Percentiles rank a stretch among this genome's conserved stretches.
Conservation (phyloP, 1,140 invertebrate species). For the Probaryconus sp. region DNA sequence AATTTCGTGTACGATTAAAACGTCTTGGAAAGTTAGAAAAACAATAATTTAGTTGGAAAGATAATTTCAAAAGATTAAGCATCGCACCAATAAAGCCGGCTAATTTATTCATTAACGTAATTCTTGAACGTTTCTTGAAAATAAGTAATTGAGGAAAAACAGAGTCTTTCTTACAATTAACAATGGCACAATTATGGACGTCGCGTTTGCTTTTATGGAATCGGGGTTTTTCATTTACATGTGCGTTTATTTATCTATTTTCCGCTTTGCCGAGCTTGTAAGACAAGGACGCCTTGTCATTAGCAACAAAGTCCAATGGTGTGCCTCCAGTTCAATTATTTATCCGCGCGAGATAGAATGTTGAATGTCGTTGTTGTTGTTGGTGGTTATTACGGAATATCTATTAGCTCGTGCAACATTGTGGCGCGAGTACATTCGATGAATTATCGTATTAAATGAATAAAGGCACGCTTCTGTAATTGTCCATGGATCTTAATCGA, state of each 20-base stretch:
- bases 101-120: slow-evolving; percentile 26
- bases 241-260: slow-evolving; percentile 29
- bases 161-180: background rate
- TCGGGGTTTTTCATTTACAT: slow-evolving; percentile 23
- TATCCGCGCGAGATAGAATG: slow-evolving; percentile 8
- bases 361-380: no score
- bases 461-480: slow-evolving; percentile 5
- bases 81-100: background rate
- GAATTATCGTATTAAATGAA: no score
- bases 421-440: background rate
- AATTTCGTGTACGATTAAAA: no score
- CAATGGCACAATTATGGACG: slow-evolving; percentile 3
- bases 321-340: slow-evolving; percentile 14
- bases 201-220: background rate
- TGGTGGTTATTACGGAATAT: slow-evolving; percentile 17
- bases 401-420: slow-evolving; percentile 9
- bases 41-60: no score
- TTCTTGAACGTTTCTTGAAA: slow-evolving; percentile 26
- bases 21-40: no score
- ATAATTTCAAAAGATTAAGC: no score
- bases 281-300: slow-evolving; percentile 48
- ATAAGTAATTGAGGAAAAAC: slow-evolving; percentile 20
- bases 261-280: slow-evolving; percentile 48
- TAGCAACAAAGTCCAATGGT: slow-evolving; percentile 29
- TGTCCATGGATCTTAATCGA: slow-evolving; percentile 7